These are phyloP conservation scores for Callospermophilus lateralis DNA, from an alignment of 2,113 vertebrate species.

Conservation along the genomic window DNA sequence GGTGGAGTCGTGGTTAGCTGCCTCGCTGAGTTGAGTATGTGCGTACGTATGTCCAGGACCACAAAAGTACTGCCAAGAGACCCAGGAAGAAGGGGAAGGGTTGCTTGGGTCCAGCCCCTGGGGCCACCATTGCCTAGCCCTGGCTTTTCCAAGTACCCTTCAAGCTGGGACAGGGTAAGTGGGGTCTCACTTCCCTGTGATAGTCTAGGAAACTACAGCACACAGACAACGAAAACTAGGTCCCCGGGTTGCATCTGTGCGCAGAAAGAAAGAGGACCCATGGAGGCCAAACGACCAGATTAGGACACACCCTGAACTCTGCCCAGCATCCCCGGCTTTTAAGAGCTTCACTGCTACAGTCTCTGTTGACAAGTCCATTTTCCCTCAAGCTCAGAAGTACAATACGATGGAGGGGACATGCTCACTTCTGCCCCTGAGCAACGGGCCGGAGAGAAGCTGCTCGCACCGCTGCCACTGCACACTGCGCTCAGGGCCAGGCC, in stretches of 20 bases:
- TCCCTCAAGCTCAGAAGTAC: background rate
- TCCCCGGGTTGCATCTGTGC: background rate
- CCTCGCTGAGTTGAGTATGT: background rate
- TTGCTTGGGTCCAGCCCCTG: background rate
- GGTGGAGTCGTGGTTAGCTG: background rate
- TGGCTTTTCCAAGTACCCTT: background rate
- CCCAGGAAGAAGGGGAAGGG: background rate
- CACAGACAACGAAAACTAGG: background rate
- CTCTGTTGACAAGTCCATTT: background rate
- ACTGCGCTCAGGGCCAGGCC: background rate
- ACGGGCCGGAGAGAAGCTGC: too few species aligned
- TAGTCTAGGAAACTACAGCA: constrained; percentile 22
- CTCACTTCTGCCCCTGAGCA: background rate
- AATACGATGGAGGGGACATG: rapidly evolving
- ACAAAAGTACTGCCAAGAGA: background rate
- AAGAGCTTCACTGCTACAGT: background rate
- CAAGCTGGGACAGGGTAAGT: background rate
- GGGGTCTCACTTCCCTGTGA: background rate
- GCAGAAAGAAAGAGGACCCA: background rate
- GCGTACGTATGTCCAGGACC: background rate
- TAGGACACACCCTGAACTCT: background rate
- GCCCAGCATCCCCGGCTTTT: background rate
- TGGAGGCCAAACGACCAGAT: background rate
- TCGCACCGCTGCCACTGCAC: background rate
- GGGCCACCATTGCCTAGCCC: background rate